Evolutionary conservation across 2,113 vertebrate genomes (phyloP), one percentile per base, ranked within the genome.

Genomic region (Miniopterus natalensis): DNA sequence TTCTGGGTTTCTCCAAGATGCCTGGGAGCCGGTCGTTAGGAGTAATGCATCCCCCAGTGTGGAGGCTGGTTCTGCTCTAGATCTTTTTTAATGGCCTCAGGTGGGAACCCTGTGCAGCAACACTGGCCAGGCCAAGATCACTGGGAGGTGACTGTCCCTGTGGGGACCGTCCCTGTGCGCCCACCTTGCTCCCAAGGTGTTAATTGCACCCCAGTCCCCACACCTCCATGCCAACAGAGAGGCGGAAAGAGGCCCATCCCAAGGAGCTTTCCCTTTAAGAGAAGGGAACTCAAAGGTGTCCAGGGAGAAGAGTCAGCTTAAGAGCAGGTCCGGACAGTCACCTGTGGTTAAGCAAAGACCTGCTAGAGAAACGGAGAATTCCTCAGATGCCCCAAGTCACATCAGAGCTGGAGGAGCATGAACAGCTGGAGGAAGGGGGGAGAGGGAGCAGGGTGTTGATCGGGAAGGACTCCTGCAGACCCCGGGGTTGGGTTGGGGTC

Each of bases 121-220:
- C n/a, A 0, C 1, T 21, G n/a, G 81, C 42, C 18, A 0, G 8
- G 49, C 12, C 0, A 23, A 68, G 36, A 42, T 55, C 31, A 14
- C 45, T 1, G 5, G 27, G 36, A 94, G 8, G 3, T 15, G 25
- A 40, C 36, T 36, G 36, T 36, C 36, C 36, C 36, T 36, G 36
- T 36, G 36, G 0, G 0, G 8, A 57, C 25, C 3, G 9, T 53
- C 29, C 59, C 27, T 6, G 36, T 2, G 2, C 5, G 2, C 27
- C 36, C 73, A 75, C 23, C 8, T 8, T 0, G 9, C 15, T 23
- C 87, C 0, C 0, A 14, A 51, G 73, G 45, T 8, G 23, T 40
- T 84, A 59, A 66, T 11, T n/a, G 42, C 14, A 9, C 63, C 63
- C 87, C 47, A 20, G 18, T 23, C 8, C 65, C 17, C 9, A 10